Base-by-base conservation (phyloP, 64 coral and sea anemone species). In the Montipora foliosa region DNA sequence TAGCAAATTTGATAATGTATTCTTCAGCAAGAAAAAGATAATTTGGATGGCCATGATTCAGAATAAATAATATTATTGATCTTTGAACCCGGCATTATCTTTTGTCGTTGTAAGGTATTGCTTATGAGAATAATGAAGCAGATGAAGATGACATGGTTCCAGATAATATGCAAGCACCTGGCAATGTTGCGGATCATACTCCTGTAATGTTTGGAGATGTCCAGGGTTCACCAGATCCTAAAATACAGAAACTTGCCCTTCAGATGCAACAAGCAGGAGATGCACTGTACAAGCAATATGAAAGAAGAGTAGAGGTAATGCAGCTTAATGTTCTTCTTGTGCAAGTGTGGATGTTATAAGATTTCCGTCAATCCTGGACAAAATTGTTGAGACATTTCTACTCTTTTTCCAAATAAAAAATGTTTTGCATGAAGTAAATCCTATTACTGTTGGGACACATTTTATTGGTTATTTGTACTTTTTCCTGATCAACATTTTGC, bases 181-280 rank as follows among this genome's bases (percentile, higher is more conserved):
- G 47, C 4, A 19, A 11, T 64, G 11, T 12, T 14, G 11, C 0
- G 14, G 14, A 3, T 12, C 61, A 2, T 58, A 14, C 10, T 7
- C 14, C 74, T 37, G 15, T 37, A 20, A 8, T 44, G 7, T 9
- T 44, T 70, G 66, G 4, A 71, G 44, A 2, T 11, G 17, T 0
- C 2, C 6, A 48, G 67, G 5, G 15, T 20, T 3, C 62, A 49
- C 2, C 37, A 86, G 73, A 76, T 60, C 87, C 70, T 16, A 44
- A 24, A 77, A 76, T 89, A 45, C 45, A 52, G 24, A 77, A n/a
- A 57, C 84, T 93, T 51, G 92, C 92, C 49, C 47, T 1, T 69
- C 83, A 93, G 84, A 48, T 93, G 78, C 82, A 87, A 55, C 76
- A 74, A 25, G 92, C 92, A 14, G 92, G 92, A 6, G 92, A 93